Percentiles rank a stretch among this genome's conserved stretches.
Conservation (phyloP, 2,797 vertebrate genomes). For the Euphonia xanthogaster region DNA sequence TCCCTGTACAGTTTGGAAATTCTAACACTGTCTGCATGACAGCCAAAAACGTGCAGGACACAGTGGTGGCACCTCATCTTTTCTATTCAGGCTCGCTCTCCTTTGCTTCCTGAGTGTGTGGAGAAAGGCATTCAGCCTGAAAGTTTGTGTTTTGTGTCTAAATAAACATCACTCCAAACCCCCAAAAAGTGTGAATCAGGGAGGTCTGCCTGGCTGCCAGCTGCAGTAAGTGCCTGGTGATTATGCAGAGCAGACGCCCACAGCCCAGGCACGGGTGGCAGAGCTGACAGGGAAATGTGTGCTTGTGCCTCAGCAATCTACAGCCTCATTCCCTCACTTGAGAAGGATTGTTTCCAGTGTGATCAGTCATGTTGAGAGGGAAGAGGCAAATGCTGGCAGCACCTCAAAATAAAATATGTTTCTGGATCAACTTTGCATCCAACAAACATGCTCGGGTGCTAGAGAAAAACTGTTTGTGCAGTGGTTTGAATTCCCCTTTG, state of each 20-base stretch:
- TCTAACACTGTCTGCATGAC: not conserved
- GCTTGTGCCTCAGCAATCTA: constrained; percentile 1
- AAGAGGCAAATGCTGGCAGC: constrained; percentile 10
- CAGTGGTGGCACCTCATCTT: not conserved
- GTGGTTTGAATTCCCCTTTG: not conserved
- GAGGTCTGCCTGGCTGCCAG: not conserved
- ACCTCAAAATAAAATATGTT: constrained; percentile 21
- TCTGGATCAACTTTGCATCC: not conserved
- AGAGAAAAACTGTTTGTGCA: not conserved
- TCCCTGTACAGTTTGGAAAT: not conserved
- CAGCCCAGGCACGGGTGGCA: not conserved
- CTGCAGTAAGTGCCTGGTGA: not conserved
- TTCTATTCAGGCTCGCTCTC: fast-evolving
- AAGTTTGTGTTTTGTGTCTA: not conserved
- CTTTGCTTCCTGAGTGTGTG: not conserved
- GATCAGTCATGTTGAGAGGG: constrained; percentile 10
- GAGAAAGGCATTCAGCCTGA: not conserved
- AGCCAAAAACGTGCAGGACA: not conserved
- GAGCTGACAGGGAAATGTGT: constrained; percentile 18
- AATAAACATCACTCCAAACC: not conserved
- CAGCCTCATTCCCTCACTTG: not conserved
- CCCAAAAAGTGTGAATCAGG: not conserved
- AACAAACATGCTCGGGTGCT: fast-evolving
- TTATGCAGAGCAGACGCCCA: constrained; percentile 7
- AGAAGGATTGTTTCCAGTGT: not conserved